Base-by-base conservation (phyloP, 2,797 vertebrate species). In the Cirrhinus molitorella region DNA sequence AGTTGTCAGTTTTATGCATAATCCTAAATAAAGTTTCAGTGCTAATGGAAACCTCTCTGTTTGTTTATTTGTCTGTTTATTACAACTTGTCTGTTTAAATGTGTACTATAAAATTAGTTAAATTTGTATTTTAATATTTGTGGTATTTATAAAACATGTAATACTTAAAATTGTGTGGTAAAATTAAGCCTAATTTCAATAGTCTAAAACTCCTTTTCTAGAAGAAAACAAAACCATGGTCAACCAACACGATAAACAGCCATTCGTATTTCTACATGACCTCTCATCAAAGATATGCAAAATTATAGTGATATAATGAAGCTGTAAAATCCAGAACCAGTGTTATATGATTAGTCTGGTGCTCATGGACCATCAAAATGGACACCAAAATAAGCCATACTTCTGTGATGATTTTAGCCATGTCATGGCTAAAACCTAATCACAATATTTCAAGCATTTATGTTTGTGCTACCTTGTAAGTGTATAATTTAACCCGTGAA, bases 21-120 rank as follows among this genome's bases (percentile, higher is more conserved):
- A 88, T 80, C 2, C 65, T 37, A 85, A 94, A 94, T 93, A 94
- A 95, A 94, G 80, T 47, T 89, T 89, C 23, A 74, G 25, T 91
- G 81, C 55, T 85, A 76, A 89, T 43, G 71, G 88, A 89, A 1
- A 3, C 11, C 49, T n/a, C 68, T 19, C 1, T 84, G 49, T 84
- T 45, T 31, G 28, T 76, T 88, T 72, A 57, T 53, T 86, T 28
- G 16, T 84, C n/a, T 25, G 5, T 6, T 21, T 63, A 1, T 66
- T 77, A 61, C 16, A 43, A 61, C 12, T 4, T 63, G 55, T 45
- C n/a, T 19, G 14, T 45, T 43, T 45, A 10, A 77, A 25, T 17
- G 34, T 21, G 11, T 51, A 31, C 10, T 17, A 31, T 19, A 51
- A 34, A 21, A 13, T 21, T 12, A 19, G 3, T 51, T 8, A 13